Evolutionary conservation across 2,888 invertebrate species (phyloP), one percentile per base, ranked within the genome.

Genomic region (Stegophylla sp.): DNA sequence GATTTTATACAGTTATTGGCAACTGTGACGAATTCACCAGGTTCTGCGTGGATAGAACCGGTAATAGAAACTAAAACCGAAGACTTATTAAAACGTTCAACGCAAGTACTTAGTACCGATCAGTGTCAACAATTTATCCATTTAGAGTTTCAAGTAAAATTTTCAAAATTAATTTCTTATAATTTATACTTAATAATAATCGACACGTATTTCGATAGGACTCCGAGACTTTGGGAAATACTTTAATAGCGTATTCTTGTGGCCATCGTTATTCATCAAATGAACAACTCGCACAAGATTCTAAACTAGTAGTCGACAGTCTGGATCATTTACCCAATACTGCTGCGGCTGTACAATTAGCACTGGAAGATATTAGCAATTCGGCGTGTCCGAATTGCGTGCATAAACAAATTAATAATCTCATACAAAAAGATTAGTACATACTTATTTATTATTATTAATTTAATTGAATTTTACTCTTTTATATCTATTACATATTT

Each of bases 221-320:
- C 13, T 9, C 82, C 4, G 66, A 74, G 15, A 34, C 41, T 15
- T 48, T 82, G 10, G 74, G 66, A 12, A 59, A 82, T 51, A 82
- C 83, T 72, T 76, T 83, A 43, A 59, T 83, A 4, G 82, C 81
- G 69, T 83, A 83, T 71, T 83, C 83, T 28, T 83, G 83, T 81
- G 83, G 83, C n/a, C 83, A 83, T 77, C 82, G 82, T 59, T 83
- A 82, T 77, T 66, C 41, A 45, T 71, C 69, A 17, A 71, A 34
- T 23, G 79, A 79, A 61, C 71, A 79, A 23, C 48, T 71, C 26
- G 48, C 34, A 51, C 61, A 63, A 51, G 79, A 79, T 59, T 59
- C 79, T 61, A 71, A 79, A 71, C 45, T 23, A 23, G 69, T 67
- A 3, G n/a, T 79, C 9, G 59, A 71, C 61, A 12, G 13, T 61